Base-by-base conservation (phyloP, 2,888 invertebrate species). In the Cantharis nigra region DNA sequence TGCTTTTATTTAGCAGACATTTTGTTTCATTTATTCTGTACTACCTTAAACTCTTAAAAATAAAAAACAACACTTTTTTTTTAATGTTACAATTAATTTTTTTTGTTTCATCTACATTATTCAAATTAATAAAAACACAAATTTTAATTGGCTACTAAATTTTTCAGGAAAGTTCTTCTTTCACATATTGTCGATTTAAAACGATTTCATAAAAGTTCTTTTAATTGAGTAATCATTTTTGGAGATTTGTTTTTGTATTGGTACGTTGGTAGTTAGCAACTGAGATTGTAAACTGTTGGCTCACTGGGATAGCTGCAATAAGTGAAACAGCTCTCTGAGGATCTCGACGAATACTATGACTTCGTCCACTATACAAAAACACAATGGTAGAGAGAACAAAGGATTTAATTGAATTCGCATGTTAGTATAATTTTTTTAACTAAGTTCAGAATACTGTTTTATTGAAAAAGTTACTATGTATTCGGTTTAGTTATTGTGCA, bases 21-120 rank as follows among this genome's bases (percentile, higher is more conserved):
- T 71, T 77, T 70, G 80, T 80, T 80, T 81, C 80, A 83, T 83
- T 83, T 84, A 81, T 82, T 81, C 83, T 81, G 81, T 82, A 81
- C 16, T 1, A 16, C 4, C 23, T 49, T 49, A 49, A 49, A 49
- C 49, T 49, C n/a, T 49, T 49, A 49, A 49, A 49, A 49, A 49
- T n/a, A 13, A 2, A 49, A 49, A 7, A n/a, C 9, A n/a, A 49
- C n/a, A 49, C 13, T n/a, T 5, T n/a, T 13, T 49, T 9, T n/a
- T n/a, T n/a, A n/a, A n/a, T n/a, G 49, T 7, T 49, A 7, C 7
- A n/a, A 49, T n/a, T 49, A 49, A n/a, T 0, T 20, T 20, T 20
- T 20, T 20, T 20, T 3, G 20, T 20, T 20, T 20, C 3, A 20
- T 20, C 20, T 20, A 2, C 20, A 20, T 20, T 20, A 20, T 20